Conservation (phyloP, 2,113 vertebrate genomes). For the Siniperca chuatsi region DNA sequence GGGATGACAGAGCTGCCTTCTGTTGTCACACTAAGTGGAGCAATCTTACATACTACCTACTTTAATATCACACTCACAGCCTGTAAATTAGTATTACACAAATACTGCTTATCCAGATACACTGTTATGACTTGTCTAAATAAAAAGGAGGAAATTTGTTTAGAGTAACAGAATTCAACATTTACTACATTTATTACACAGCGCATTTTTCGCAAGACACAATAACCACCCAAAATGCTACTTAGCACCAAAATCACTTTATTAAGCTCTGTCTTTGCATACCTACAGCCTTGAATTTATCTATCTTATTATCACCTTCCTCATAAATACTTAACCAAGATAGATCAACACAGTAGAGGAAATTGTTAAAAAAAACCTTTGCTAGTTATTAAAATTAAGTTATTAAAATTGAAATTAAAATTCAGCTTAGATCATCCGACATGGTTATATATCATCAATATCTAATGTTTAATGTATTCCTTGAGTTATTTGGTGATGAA, state of each 20-base stretch:
- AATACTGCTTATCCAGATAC: constrained; percentile 23
- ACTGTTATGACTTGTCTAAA: constrained; percentile 20
- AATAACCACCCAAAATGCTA: constrained; percentile 25
- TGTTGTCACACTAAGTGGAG: constrained; percentile 36
- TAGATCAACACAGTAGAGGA: constrained; percentile 55
- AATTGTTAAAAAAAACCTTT: constrained; percentile 34
- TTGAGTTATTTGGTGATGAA: constrained; percentile 65
- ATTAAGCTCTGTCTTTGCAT: constrained; percentile 27
- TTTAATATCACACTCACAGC: constrained; percentile 33
- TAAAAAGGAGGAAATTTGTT: constrained; percentile 11
- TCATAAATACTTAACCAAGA: constrained; percentile 72
- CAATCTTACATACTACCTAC: constrained; percentile 26
- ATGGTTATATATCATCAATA: constrained; percentile 51
- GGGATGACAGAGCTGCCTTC: constrained; percentile 39
- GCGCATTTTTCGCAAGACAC: constrained; percentile 8
- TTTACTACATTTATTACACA: constrained; percentile 7
- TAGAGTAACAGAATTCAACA: not conserved
- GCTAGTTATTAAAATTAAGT: constrained; percentile 51
- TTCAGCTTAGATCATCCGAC: constrained; percentile 25
- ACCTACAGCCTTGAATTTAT: constrained; percentile 52
- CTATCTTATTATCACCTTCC: constrained; percentile 57
- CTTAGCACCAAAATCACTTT: constrained; percentile 5
- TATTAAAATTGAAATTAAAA: constrained; percentile 71
- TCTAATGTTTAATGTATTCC: constrained; percentile 54
- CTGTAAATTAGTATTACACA: constrained; percentile 23